Conservation (phyloP, 2,888 invertebrate genomes). For the Brachypalpus laphriformis region DNA sequence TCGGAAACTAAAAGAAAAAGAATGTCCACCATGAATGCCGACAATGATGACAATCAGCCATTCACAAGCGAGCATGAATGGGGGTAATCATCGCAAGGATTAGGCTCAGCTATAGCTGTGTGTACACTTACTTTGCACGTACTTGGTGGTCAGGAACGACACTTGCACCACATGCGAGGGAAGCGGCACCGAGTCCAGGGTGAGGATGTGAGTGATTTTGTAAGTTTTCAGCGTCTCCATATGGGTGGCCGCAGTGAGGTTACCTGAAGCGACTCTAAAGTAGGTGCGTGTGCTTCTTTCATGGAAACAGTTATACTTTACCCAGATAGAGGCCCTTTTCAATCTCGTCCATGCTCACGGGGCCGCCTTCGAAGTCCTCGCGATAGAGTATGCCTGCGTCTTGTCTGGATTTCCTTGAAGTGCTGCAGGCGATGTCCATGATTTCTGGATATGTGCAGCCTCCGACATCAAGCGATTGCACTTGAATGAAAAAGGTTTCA, state of each 20-base stretch:
- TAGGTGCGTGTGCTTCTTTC: not conserved
- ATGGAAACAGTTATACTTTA: slow-evolving; percentile 64
- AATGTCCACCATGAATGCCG: slow-evolving; percentile 32
- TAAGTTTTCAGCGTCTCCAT: slow-evolving; percentile 86
- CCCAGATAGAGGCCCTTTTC: slow-evolving; percentile 81
- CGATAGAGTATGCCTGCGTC: slow-evolving; percentile 77
- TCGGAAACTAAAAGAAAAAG: slow-evolving; percentile 86
- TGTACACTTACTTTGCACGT: slow-evolving; percentile 86
- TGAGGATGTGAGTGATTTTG: slow-evolving; percentile 90
- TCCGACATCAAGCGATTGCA: not conserved
- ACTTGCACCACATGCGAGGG: slow-evolving; percentile 89
- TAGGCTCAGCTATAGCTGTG: not conserved
- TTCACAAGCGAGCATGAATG: slow-evolving; percentile 19
- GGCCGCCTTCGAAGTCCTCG: slow-evolving; percentile 83
- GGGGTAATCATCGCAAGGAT: slow-evolving; percentile 40
- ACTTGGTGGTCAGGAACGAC: slow-evolving; percentile 88
- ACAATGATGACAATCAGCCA: not conserved
- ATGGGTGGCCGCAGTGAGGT: slow-evolving; percentile 91
- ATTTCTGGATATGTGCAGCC: not conserved
- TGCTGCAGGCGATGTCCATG: slow-evolving; percentile 50
- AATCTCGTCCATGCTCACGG: slow-evolving; percentile 82
- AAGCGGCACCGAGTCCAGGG: slow-evolving; percentile 92
- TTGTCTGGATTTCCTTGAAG: slow-evolving; percentile 48
- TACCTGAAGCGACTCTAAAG: slow-evolving; percentile 84
- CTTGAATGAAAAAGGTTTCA: slow-evolving; percentile 22